These are phyloP conservation scores for Myiozetetes cayanensis DNA, from an alignment of 2,113 vertebrate genomes.

Conservation along the genomic window DNA sequence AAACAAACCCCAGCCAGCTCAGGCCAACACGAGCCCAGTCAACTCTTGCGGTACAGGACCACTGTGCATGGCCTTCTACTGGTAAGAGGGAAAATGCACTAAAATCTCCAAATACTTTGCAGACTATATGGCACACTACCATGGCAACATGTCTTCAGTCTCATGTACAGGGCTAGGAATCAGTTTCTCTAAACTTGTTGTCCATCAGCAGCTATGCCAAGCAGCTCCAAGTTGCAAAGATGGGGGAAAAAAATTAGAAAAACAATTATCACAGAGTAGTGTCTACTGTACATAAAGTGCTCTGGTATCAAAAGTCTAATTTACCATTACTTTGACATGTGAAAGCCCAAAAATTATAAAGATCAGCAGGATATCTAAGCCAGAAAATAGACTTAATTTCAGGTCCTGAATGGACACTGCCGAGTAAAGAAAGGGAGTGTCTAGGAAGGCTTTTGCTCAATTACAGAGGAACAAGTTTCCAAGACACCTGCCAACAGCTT, in stretches of 20 bases:
- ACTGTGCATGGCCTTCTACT: fast-evolving
- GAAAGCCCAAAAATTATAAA: not conserved
- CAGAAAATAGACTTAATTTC: not conserved
- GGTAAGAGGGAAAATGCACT: not conserved
- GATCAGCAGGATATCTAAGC: not conserved
- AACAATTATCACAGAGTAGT: fast-evolving
- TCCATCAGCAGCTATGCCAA: not conserved
- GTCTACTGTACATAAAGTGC: not conserved
- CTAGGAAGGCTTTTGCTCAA: not conserved
- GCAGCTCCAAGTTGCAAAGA: not conserved
- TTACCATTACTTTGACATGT: not conserved
- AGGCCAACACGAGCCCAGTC: not conserved
- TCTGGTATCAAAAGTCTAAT: not conserved
- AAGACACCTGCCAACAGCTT: not conserved
- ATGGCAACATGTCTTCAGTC: not conserved
- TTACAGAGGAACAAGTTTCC: not conserved
- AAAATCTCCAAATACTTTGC: not conserved
- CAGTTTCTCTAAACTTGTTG: not conserved
- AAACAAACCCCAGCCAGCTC: not conserved
- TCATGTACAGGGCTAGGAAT: not conserved
- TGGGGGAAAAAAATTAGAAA: not conserved
- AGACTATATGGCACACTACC: not conserved
- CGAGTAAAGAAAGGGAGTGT: not conserved
- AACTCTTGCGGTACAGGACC: not conserved
- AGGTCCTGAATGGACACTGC: not conserved